phyloP scores from a whole-genome alignment of 2,888 invertebrate genomes.

The Onchidella celtica region DNA sequence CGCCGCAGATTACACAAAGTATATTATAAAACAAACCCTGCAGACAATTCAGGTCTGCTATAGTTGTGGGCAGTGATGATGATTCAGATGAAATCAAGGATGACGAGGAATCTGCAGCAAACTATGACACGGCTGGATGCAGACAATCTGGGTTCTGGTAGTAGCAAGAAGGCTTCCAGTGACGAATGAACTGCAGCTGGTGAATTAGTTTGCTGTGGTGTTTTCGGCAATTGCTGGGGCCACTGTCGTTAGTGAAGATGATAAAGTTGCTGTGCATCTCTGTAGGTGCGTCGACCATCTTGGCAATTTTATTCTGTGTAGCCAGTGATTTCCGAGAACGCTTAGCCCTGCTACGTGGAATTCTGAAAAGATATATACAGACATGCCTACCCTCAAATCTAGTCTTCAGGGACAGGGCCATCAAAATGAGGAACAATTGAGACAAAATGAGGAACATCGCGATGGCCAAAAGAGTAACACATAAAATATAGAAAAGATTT shows the following conservation, averaged over 20 bases:
- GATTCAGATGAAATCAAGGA: background rate
- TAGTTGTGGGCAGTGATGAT: constrained; percentile 7
- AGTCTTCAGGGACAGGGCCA: too few species aligned
- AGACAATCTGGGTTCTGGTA: background rate
- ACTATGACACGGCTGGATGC: background rate
- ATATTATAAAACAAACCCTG: background rate
- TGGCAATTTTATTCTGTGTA: background rate
- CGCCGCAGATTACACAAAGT: background rate
- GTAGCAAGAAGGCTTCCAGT: background rate
- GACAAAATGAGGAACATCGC: too few species aligned
- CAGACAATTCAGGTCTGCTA: constrained; percentile 8
- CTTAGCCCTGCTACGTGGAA: background rate
- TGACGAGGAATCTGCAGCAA: background rate
- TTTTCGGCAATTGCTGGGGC: background rate
- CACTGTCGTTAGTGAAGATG: background rate
- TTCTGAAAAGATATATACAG: background rate
- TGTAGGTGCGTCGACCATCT: background rate
- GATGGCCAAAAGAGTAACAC: too few species aligned
- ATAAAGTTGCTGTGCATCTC: background rate
- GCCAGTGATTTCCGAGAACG: background rate
- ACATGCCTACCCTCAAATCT: too few species aligned
- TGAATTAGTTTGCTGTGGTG: background rate
- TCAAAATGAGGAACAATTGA: too few species aligned
- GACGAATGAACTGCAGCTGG: background rate
- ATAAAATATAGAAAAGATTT: too few species aligned